Percentiles rank a stretch among this genome's conserved stretches.
Evolutionary conservation across 64 coral and sea anemone genomes (phyloP).

Genomic region (Cladopsammia gracilis): DNA sequence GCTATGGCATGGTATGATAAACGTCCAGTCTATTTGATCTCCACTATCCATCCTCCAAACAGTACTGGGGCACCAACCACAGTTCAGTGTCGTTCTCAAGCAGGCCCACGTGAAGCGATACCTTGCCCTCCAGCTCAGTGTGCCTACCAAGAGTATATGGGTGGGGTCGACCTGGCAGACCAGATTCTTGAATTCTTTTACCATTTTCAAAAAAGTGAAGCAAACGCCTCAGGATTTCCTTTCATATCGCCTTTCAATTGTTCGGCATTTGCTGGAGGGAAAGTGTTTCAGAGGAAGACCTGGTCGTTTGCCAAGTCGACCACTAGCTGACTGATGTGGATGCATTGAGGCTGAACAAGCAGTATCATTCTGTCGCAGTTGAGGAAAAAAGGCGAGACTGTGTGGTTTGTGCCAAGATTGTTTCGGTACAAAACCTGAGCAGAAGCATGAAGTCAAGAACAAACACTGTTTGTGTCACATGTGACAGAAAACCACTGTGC

Average conservation of each 20-base stretch:
- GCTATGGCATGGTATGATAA: conserved; percentile 68
- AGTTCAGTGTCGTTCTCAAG: not conserved
- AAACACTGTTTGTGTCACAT: conserved; percentile 47
- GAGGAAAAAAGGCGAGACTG: conserved; percentile 42
- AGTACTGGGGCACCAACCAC: conserved; percentile 15
- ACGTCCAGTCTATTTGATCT: conserved; percentile 56
- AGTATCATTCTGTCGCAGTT: conserved; percentile 56
- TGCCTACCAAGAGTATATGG: conserved; percentile 61
- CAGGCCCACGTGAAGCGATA: conserved; percentile 22
- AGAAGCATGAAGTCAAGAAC: conserved; percentile 29
- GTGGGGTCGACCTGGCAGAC: conserved; percentile 5
- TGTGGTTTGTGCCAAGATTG: conserved; percentile 75
- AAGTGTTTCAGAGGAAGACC: conserved; percentile 25
- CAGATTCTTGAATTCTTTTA: conserved; percentile 48
- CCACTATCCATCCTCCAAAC: conserved; percentile 52
- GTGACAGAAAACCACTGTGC: conserved; percentile 34
- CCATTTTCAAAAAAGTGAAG: not conserved
- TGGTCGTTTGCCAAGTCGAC: conserved; percentile 20
- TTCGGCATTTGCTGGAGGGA: conserved; percentile 23
- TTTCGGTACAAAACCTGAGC: conserved; percentile 26
- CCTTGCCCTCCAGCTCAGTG: conserved; percentile 52
- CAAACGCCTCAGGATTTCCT: conserved; percentile 29
- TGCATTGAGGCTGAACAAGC: conserved; percentile 39
- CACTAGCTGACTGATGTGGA: conserved; percentile 36
- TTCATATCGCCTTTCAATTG: conserved; percentile 38